Conservation (phyloP, 2,113 vertebrate species). For the Noctilio leporinus region DNA sequence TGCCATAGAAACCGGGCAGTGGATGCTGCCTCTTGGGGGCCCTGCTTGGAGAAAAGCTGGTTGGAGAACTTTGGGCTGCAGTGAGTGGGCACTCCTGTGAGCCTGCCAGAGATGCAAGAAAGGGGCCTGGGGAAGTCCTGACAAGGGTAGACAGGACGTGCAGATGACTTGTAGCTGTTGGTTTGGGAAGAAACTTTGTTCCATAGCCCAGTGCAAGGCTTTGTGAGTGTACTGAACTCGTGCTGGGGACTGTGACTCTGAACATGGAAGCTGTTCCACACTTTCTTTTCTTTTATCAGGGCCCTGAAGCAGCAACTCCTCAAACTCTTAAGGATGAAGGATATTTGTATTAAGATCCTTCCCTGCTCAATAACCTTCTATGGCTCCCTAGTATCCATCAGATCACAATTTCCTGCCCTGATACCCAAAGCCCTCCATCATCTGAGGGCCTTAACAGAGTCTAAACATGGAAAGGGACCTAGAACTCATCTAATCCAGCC, state of each 20-base stretch:
- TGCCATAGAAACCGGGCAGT: neutral
- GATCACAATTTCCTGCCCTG: neutral
- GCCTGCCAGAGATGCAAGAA: neutral
- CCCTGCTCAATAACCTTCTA: neutral
- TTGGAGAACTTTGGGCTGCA: neutral
- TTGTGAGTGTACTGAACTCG: neutral
- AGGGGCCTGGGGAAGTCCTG: neutral
- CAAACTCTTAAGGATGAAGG: neutral
- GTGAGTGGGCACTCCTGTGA: neutral
- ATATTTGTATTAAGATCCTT: neutral
- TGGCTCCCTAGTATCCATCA: neutral
- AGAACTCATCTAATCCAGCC: neutral
- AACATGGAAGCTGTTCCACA: rapidly evolving
- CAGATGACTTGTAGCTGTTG: neutral
- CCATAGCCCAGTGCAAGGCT: neutral
- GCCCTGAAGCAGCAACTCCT: neutral
- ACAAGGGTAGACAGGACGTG: neutral
- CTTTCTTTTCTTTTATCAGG: neutral
- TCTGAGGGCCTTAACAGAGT: neutral
- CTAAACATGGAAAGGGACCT: neutral
- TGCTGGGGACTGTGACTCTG: too few relatives aligned
- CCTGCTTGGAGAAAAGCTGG: rapidly evolving
- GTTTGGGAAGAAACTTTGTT: neutral
- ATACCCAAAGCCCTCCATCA: neutral
- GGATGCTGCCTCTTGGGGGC: neutral